A percentile compares a stretch with the other conserved stretches of the same genome.
Evolutionary conservation across 2,797 vertebrate species (phyloP).

Genomic region (Hapalemur alaotrensis): DNA sequence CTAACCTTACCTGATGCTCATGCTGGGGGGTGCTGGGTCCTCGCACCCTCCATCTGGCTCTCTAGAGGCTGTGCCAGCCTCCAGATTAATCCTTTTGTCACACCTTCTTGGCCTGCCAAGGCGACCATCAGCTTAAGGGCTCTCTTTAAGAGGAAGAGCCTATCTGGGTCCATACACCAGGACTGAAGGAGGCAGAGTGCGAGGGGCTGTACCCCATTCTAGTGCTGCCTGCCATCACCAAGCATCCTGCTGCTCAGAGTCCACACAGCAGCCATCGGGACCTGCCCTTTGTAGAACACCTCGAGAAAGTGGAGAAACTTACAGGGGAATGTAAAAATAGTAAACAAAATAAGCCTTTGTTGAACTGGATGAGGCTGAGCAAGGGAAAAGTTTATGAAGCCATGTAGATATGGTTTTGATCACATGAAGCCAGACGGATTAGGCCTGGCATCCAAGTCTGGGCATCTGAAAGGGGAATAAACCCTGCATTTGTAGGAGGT

Average conservation of each 20-base stretch:
- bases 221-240: too few relatives aligned
- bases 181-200: neutral
- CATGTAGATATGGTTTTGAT: too few relatives aligned
- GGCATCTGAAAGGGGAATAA: neutral
- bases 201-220: too few relatives aligned
- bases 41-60: neutral
- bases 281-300: too few relatives aligned
- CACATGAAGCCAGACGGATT: neutral
- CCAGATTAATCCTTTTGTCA: neutral
- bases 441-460: neutral
- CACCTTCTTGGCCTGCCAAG: neutral
- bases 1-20: neutral
- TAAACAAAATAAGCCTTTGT: neutral
- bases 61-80: neutral
- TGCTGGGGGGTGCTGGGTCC: neutral
- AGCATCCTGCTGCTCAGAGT: neutral
- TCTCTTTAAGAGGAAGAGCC: neutral
- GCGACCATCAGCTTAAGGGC: neutral
- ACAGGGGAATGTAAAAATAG: neutral
- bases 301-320: neutral
- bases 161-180: neutral
- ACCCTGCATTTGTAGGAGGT: neutral
- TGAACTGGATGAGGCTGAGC: neutral
- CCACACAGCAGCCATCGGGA: accelerated
- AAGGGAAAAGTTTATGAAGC: neutral